Evolutionary conservation across 1,140 invertebrate species (phyloP).

Genomic region (Agrilus planipennis): DNA sequence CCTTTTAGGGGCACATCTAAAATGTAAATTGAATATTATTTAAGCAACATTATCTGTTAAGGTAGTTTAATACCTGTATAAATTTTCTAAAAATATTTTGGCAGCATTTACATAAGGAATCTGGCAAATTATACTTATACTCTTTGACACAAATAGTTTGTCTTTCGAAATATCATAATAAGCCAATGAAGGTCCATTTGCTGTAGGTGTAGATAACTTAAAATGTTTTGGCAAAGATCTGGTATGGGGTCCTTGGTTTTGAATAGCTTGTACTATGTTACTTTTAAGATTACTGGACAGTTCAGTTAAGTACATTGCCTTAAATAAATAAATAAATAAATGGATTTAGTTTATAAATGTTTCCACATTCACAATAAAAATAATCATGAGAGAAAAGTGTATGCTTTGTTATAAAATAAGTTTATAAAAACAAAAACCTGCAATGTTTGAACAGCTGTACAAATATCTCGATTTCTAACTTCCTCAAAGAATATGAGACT

Average conservation of each 20-base stretch:
- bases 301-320: slow-evolving; percentile 87
- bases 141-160: slow-evolving; percentile 89
- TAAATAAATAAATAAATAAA: slow-evolving; percentile 17
- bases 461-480: slow-evolving; percentile 82
- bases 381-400: background rate
- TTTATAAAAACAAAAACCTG: slow-evolving; percentile 45
- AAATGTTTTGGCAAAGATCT: slow-evolving; percentile 78
- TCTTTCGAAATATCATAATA: slow-evolving; percentile 91
- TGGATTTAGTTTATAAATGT: background rate
- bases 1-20: slow-evolving; percentile 59
- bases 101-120: slow-evolving; percentile 80
- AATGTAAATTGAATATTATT: slow-evolving; percentile 21
- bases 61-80: slow-evolving; percentile 57
- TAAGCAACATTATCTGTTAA: background rate
- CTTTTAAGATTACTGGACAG: slow-evolving; percentile 66
- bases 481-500: slow-evolving; percentile 93
- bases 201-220: slow-evolving; percentile 66
- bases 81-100: slow-evolving; percentile 72
- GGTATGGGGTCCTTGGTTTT: slow-evolving; percentile 47
- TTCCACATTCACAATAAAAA: background rate
- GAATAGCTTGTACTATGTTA: slow-evolving; percentile 33
- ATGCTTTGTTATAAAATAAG: too few species aligned
- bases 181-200: slow-evolving; percentile 59
- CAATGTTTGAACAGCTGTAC: slow-evolving; percentile 86
- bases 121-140: slow-evolving; percentile 83